Conservation (phyloP, 2,888 invertebrate species). For the Cheilosia vernalis region DNA sequence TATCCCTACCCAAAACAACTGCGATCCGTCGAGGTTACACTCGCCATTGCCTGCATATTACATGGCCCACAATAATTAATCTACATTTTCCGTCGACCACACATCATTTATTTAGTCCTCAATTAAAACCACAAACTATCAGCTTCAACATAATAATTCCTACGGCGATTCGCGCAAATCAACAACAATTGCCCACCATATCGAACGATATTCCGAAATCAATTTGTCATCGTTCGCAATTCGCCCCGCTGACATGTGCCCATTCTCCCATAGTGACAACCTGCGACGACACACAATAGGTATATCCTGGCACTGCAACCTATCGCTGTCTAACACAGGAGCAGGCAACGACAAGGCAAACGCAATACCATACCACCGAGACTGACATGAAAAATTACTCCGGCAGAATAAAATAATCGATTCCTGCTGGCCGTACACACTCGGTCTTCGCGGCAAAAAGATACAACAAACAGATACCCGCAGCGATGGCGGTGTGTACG, state of each 20-base stretch:
- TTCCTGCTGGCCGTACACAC: slow-evolving; percentile 31
- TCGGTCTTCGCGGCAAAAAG: slow-evolving; percentile 46
- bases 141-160: slow-evolving; percentile 65
- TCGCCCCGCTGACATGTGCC: slow-evolving; percentile 53
- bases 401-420: slow-evolving; percentile 65
- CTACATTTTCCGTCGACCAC: slow-evolving; percentile 49
- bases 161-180: slow-evolving; percentile 67
- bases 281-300: slow-evolving; percentile 32
- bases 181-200: slow-evolving; percentile 61
- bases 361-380: slow-evolving; percentile 33
- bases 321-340: slow-evolving; percentile 49
- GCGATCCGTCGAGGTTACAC: too few species aligned
- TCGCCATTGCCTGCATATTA: too few species aligned
- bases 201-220: slow-evolving; percentile 63
- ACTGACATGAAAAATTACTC: slow-evolving; percentile 71
- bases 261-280: slow-evolving; percentile 36
- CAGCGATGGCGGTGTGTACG: not conserved
- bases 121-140: slow-evolving; percentile 62
- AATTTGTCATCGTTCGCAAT: slow-evolving; percentile 69
- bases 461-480: slow-evolving; percentile 35
- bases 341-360: slow-evolving; percentile 50
- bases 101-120: slow-evolving; percentile 67
- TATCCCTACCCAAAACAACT: too few species aligned
- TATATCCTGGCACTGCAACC: slow-evolving; percentile 42
- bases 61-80: slow-evolving; percentile 39